These are phyloP conservation scores for Erpobdella octoculata DNA, from an alignment of 2,888 invertebrate genomes.

Conservation along the genomic window DNA sequence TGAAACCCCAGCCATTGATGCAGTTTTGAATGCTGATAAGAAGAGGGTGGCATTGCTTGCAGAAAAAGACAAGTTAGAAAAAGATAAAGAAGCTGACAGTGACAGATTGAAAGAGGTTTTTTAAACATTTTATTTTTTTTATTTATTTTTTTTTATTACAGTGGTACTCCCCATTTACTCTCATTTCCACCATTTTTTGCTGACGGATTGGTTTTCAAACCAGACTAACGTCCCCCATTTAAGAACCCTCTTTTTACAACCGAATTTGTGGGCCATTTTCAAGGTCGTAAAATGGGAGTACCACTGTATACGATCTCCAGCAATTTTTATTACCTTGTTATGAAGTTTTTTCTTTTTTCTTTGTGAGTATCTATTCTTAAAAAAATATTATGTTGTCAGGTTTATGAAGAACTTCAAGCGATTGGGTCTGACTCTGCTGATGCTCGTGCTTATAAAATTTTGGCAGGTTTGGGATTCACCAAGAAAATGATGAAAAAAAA, in stretches of 20 bases:
- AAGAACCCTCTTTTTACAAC: too few relatives aligned
- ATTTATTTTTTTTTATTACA: background rate
- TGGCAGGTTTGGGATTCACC: slow-evolving; percentile 89
- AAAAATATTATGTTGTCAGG: too few relatives aligned
- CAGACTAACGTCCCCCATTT: too few relatives aligned
- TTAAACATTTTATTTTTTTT: too few relatives aligned
- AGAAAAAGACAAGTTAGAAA: slow-evolving; percentile 56
- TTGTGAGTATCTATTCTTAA: too few relatives aligned
- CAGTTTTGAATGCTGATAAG: slow-evolving; percentile 83
- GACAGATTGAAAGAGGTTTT: slow-evolving; percentile 65
- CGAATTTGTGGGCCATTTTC: too few relatives aligned
- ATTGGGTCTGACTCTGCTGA: slow-evolving; percentile 97
- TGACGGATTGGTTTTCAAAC: too few relatives aligned
- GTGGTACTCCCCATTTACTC: background rate
- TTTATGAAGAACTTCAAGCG: slow-evolving; percentile 86
- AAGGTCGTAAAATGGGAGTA: too few relatives aligned
- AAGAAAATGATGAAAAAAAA: slow-evolving; percentile 73
- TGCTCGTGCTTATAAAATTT: slow-evolving; percentile 83
- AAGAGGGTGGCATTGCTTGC: slow-evolving; percentile 72
- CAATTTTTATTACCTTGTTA: too few relatives aligned
- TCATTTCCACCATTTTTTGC: too few relatives aligned
- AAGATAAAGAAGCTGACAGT: slow-evolving; percentile 50
- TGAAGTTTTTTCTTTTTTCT: too few relatives aligned
- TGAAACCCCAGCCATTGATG: slow-evolving; percentile 82
- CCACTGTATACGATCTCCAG: too few relatives aligned